phyloP scores from a whole-genome alignment of 2,888 invertebrate genomes.

The Platycnemis pennipes region DNA sequence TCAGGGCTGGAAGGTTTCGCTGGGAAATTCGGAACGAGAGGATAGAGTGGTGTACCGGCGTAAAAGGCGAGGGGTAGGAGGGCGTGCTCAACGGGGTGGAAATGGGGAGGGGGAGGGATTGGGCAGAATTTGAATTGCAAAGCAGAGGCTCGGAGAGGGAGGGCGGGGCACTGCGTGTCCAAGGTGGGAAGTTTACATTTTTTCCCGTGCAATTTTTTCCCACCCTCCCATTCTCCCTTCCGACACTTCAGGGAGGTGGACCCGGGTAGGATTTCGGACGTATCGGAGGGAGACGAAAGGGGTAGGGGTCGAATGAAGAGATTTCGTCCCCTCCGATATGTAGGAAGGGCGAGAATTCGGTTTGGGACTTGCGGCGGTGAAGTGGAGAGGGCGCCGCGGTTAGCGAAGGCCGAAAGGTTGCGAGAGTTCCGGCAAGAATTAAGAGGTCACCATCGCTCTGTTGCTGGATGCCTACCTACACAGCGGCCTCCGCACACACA shows the following conservation, averaged over 20 bases:
- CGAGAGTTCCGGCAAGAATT: not conserved
- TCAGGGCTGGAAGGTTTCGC: not conserved
- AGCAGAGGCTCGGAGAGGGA: not conserved
- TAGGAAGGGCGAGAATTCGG: not conserved
- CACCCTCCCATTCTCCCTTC: not conserved
- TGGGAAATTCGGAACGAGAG: not conserved
- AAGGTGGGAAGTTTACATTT: not conserved
- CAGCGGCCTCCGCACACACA: no score
- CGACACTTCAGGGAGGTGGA: not conserved
- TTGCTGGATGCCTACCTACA: not conserved
- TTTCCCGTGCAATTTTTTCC: not conserved
- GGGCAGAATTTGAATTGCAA: constrained; percentile 20
- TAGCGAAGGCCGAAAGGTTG: not conserved
- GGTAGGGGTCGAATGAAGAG: not conserved
- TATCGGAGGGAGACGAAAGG: not conserved
- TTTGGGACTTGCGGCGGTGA: not conserved
- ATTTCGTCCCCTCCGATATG: not conserved
- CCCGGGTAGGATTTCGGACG: not conserved
- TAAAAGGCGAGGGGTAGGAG: not conserved
- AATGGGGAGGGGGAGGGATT: not conserved
- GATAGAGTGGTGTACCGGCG: not conserved
- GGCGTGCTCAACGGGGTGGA: not conserved
- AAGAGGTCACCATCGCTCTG: not conserved
- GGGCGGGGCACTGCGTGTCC: not conserved
- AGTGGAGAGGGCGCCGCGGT: not conserved